phyloP scores from a whole-genome alignment of 2,113 vertebrate genomes.

The Stictonetta naevosa region DNA sequence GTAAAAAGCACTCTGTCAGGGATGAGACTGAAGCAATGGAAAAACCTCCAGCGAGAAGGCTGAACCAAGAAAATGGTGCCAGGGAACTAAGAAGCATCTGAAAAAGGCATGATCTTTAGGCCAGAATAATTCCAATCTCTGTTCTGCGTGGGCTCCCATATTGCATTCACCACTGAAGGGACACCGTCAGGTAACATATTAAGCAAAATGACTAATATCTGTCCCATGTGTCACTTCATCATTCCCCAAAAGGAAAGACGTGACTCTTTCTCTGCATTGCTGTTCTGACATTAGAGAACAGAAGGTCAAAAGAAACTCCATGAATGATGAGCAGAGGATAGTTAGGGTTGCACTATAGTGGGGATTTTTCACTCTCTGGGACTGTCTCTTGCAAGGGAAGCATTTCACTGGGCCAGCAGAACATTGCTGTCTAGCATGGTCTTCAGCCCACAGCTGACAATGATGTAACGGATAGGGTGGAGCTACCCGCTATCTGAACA shows the following conservation, averaged over 20 bases:
- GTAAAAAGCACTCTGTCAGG: not conserved
- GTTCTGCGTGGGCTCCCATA: rapidly evolving
- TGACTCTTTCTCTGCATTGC: not conserved
- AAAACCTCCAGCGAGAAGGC: not conserved
- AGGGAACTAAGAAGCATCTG: not conserved
- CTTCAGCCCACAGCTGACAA: not conserved
- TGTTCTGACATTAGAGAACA: not conserved
- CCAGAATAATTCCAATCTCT: not conserved
- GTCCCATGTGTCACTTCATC: not conserved
- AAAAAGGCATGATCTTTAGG: not conserved
- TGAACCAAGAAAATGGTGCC: not conserved
- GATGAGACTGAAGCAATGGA: not conserved
- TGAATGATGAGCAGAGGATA: not conserved
- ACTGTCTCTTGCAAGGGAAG: not conserved
- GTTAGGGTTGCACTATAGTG: not conserved
- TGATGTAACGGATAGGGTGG: rapidly evolving
- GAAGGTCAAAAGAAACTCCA: not conserved
- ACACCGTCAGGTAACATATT: not conserved
- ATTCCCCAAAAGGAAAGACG: not conserved
- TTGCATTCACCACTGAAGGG: not conserved
- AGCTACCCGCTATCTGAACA: not conserved
- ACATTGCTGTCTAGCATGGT: not conserved
- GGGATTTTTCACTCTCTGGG: not conserved
- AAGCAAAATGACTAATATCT: not conserved
- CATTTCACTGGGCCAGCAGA: not conserved